Evolutionary conservation across 2,797 vertebrate species (phyloP).

Genomic region (Lutjanus campechanus): DNA sequence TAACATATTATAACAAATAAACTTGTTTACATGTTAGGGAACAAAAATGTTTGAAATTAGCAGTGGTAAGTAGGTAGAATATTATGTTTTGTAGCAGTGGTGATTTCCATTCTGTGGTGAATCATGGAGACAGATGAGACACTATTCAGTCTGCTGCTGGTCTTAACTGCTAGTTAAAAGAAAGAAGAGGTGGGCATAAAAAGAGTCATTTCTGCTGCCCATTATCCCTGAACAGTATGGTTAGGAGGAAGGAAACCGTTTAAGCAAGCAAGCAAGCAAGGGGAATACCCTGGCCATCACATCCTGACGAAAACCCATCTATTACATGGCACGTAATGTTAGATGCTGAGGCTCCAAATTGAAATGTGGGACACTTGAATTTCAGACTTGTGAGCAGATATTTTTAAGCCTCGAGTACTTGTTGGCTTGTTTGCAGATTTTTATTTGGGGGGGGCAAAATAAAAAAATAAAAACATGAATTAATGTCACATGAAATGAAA

Average conservation of each 20-base stretch:
- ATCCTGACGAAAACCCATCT: constrained; percentile 13
- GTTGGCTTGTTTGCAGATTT: background rate
- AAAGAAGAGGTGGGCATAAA: constrained; percentile 1
- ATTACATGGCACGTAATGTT: constrained; percentile 23
- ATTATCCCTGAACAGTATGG: constrained; percentile 35
- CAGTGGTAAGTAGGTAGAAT: background rate
- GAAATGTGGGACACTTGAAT: constrained; percentile 4
- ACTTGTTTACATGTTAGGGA: background rate
- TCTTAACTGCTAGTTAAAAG: constrained; percentile 28
- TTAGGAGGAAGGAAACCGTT: constrained; percentile 44
- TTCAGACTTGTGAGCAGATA: constrained; percentile 7
- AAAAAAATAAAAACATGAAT: background rate
- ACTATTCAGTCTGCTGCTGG: constrained; percentile 9
- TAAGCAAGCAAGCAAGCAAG: constrained; percentile 4
- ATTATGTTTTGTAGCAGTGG: background rate
- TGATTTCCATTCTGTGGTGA: constrained; percentile 26
- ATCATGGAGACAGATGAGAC: constrained; percentile 24
- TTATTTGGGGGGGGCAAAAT: too few relatives aligned
- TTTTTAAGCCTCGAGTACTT: background rate
- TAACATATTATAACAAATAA: background rate
- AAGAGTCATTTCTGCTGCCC: constrained; percentile 21
- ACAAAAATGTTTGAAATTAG: background rate
- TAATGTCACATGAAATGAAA: background rate
- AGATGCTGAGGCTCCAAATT: constrained; percentile 10
- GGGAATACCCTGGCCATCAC: constrained; percentile 29